Base-by-base conservation (phyloP, 2,113 vertebrate genomes). In the Polyodon spathula region DNA sequence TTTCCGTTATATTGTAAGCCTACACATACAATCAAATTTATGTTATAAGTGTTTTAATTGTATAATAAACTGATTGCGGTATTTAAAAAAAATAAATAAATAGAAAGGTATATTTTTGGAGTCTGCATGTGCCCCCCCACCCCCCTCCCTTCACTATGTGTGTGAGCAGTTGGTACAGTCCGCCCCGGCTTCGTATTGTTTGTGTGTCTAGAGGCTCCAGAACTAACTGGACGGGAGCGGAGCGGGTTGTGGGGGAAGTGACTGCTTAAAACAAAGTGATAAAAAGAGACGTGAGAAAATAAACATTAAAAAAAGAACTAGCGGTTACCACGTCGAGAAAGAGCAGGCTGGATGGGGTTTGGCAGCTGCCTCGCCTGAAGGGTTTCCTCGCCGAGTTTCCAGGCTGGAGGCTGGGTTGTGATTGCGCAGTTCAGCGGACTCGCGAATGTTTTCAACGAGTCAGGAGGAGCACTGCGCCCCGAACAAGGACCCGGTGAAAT, bases 381-480 rank as follows among this genome's bases (percentile, higher is more conserved):
- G 70, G 12, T 61, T 68, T 58, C 27, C 63, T 38, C 54, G 66
- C 63, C 43, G 4, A 62, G 63, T 67, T 61, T 60, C 64, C 52
- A 55, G 60, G n/a, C n/a, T n/a, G n/a, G n/a, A n/a, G 63, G 67
- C 53, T 66, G 48, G 16, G 44, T 60, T 43, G 50, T 40, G 67
- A 69, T 66, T 66, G 69, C 65, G 71, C 37, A 63, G 62, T 72
- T 55, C 63, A 76, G 73, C 68, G 68, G 63, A 84, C 80, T 78
- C 88, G 85, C 87, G n/a, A n/a, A 96, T 96, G 94, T 94, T 97
- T 86, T 92, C 92, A 68, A 83, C 89, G 39, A 85, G 84, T 78
- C 91, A 91, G 68, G 93, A 96, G 81, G 93, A 96, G 75, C 87
- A 86, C 82, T 90, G 91, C 81, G 86, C 89, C 80, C 93, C 90